phyloP scores from a whole-genome alignment of 1,140 invertebrate species.

The Agrilus planipennis region DNA sequence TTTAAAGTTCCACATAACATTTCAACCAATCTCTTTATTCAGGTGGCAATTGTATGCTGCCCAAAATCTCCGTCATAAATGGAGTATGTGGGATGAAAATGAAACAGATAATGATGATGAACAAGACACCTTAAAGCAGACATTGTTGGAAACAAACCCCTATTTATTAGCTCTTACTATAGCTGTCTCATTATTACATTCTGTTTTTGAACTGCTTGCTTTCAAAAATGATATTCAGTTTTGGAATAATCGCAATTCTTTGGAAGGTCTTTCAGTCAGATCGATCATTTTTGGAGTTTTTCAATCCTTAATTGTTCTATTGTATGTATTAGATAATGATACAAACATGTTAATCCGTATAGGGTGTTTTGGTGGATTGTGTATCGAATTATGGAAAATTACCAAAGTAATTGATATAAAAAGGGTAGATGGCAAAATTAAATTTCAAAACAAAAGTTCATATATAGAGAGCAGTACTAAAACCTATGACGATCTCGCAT shows the following conservation, averaged over 20 bases:
- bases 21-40: constrained; percentile 86
- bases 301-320: constrained; percentile 85
- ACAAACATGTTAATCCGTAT: constrained; percentile 92
- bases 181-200: constrained; percentile 88
- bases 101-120: constrained; percentile 73
- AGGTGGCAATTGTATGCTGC: constrained; percentile 98
- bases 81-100: constrained; percentile 43
- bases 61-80: constrained; percentile 80
- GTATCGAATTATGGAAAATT: constrained; percentile 99
- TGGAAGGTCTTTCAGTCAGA: constrained; percentile 94
- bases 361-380: constrained; percentile 82
- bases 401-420: constrained; percentile 89
- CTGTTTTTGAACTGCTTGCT: constrained; percentile 94
- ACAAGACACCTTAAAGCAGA: constrained; percentile 95
- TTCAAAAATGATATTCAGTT: constrained; percentile 99
- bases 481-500: constrained; percentile 90
- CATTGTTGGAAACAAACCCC: constrained; percentile 93
- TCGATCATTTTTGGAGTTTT: constrained; percentile 99
- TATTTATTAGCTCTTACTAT: constrained; percentile 89
- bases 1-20: constrained; percentile 68
- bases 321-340: constrained; percentile 97
- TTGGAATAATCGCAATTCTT: constrained; percentile 94
- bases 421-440: constrained; percentile 64
- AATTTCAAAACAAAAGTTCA: constrained; percentile 87
- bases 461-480: constrained; percentile 93